Evolutionary conservation across 2,797 vertebrate species (phyloP), one percentile per base, ranked within the genome.

Genomic region (Carapus acus): DNA sequence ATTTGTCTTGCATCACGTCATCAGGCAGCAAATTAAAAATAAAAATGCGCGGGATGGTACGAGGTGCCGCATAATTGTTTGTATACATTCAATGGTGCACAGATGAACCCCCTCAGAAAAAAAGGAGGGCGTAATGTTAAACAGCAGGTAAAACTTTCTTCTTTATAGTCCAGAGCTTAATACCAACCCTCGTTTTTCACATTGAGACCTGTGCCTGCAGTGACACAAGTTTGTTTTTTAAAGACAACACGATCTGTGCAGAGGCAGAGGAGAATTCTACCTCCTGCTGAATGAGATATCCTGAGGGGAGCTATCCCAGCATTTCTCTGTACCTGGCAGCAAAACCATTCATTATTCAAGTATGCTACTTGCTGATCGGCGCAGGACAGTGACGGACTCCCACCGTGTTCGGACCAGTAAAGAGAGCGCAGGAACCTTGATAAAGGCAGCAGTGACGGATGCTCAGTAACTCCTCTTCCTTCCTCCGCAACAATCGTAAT

Each of bases 21-120:
- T 11, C 8, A 33, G 31, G 14, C 34, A n/a, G n/a, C n/a, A n/a
- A n/a, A n/a, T n/a, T n/a, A n/a, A n/a, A n/a, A n/a, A n/a, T n/a
- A n/a, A n/a, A n/a, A n/a, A n/a, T n/a, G n/a, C n/a, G n/a, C n/a
- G n/a, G n/a, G n/a, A n/a, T n/a, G n/a, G n/a, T n/a, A n/a, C n/a
- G n/a, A n/a, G n/a, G n/a, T n/a, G n/a, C n/a, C n/a, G n/a, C n/a
- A 36, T 36, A 67, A 50, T 24, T 36, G 56, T 65, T 47, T 61
- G 58, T 69, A 38, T 69, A 74, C 65, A 77, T 79, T 84, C 72
- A 74, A 60, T 53, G 57, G 58, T 76, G 40, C 65, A 69, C 57
- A 47, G 5, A 27, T 9, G 24, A 5, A 27, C n/a, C n/a, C n/a
- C n/a, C n/a, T n/a, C n/a, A n/a, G n/a, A n/a, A n/a, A n/a, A n/a